Evolutionary conservation across 2,113 vertebrate genomes (phyloP), one percentile per base, ranked within the genome.

Genomic region (Perccottus glenii): DNA sequence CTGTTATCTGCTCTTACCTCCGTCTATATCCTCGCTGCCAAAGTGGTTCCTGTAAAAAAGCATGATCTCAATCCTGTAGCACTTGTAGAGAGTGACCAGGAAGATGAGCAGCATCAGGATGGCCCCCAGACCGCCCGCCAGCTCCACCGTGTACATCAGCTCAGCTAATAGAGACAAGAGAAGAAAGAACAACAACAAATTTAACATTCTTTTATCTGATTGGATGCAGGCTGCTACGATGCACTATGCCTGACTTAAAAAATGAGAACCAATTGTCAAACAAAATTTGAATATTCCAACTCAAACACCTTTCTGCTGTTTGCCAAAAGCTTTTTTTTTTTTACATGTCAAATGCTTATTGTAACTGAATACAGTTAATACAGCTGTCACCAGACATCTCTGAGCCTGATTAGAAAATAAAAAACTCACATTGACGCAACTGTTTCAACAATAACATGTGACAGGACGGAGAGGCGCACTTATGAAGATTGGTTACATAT

Each of bases 61-160:
- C 96, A 99, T 98, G 83, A 98, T 95, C 90, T 98, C 96, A 83
- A 99, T 98, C 90, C 95, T 93, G 91, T 99, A 99, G 90, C 96
- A 98, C 84, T 98, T 99, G 92, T 98, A 99, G 73, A 98, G 87
- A 60, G 95, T 97, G 85, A 98, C 96, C 88, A 98, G 90, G 85
- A 94, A 98, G 88, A 98, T 92, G 56, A 99, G 93, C 85, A 99
- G 93, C 87, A 99, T 86, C 70, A 98, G 92, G 90, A 99, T 98
- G 91, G 97, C 97, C 73, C 97, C 97, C 84, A 99, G 94, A 27
- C 96, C 97, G 47, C 97, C 97, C 44, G 96, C 96, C 88, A 99
- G 93, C 91, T 99, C 97, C 87, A 98, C 95, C 42, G 96, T 99
- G 89, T 98, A 98, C 97, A 98, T 98, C 75, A 98, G 92, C 85